A percentile compares a stretch with the other conserved stretches of the same genome.
Conservation (phyloP, 53 echinoderm and acorn worm genomes). For the Astropecten irregularis region DNA sequence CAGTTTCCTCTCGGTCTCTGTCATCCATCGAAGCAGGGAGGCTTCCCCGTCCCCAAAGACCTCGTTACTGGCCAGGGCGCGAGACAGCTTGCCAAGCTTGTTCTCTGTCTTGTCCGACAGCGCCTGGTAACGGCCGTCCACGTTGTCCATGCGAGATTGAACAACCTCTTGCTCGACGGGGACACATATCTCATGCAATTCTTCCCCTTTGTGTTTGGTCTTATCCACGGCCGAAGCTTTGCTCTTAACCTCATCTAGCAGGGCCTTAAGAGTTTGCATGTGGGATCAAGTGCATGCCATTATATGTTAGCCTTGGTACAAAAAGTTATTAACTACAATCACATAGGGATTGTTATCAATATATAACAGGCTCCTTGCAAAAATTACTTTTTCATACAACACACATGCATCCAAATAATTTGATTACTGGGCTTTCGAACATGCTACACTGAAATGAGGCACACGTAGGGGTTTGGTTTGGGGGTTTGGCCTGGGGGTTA, state of each 20-base stretch:
- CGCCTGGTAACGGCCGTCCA: slow-evolving; percentile 68
- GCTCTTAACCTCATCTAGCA: slow-evolving; percentile 61
- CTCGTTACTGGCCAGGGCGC: slow-evolving; percentile 69
- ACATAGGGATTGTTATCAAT: neutral
- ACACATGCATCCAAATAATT: too few species aligned
- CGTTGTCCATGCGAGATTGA: slow-evolving; percentile 51
- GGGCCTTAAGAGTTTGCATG: slow-evolving; percentile 59
- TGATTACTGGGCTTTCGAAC: too few species aligned
- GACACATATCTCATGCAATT: slow-evolving; percentile 25
- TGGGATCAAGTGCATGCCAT: slow-evolving; percentile 13
- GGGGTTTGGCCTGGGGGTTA: too few species aligned
- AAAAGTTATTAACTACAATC: too few species aligned
- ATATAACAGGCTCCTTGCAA: too few species aligned
- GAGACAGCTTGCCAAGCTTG: slow-evolving; percentile 63
- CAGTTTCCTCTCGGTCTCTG: slow-evolving; percentile 76
- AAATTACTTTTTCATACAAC: too few species aligned
- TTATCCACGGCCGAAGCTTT: slow-evolving; percentile 37
- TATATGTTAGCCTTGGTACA: neutral
- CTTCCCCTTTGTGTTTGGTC: slow-evolving; percentile 51
- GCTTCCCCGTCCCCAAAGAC: slow-evolving; percentile 78
- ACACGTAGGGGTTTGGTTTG: too few species aligned
- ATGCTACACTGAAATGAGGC: too few species aligned
- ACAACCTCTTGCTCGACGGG: slow-evolving; percentile 63
- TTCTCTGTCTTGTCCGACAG: slow-evolving; percentile 57
- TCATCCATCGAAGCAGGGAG: slow-evolving; percentile 82